phyloP scores from a whole-genome alignment of 1,140 invertebrate species.

The Trinorchestia longiramus region DNA sequence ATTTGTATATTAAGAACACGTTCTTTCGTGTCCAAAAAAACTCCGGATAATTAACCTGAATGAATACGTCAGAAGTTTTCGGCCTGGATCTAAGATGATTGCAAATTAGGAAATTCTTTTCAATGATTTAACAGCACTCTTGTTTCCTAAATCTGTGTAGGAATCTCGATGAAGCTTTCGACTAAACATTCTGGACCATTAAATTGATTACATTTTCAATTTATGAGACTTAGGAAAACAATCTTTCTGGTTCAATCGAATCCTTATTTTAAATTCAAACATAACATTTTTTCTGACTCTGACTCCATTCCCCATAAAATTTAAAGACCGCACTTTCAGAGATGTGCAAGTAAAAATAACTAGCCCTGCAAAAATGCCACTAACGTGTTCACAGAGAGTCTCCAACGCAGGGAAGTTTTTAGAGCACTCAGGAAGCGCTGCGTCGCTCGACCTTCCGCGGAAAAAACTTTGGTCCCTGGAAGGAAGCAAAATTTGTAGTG shows the following conservation, averaged over 20 bases:
- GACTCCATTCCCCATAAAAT: background rate
- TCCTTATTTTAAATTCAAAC: background rate
- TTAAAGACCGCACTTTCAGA: background rate
- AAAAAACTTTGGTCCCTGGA: background rate
- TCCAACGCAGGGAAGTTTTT: background rate
- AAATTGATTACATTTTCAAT: background rate
- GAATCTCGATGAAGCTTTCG: background rate
- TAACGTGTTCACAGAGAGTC: background rate
- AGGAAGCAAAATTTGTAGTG: background rate
- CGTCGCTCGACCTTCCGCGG: background rate
- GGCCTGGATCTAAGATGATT: background rate
- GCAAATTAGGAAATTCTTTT: background rate
- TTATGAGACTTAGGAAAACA: background rate
- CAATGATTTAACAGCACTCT: background rate
- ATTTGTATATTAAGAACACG: background rate
- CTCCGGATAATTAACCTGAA: background rate
- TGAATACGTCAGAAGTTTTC: background rate
- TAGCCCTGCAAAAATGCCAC: background rate
- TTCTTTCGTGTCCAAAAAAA: background rate
- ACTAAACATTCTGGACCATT: background rate
- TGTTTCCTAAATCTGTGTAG: background rate
- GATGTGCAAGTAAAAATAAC: background rate
- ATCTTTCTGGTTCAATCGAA: background rate
- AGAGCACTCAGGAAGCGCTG: background rate
- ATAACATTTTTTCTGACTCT: background rate